These are phyloP conservation scores for Cataglyphis hispanica DNA, from an alignment of 1,140 invertebrate genomes.

Conservation along the genomic window DNA sequence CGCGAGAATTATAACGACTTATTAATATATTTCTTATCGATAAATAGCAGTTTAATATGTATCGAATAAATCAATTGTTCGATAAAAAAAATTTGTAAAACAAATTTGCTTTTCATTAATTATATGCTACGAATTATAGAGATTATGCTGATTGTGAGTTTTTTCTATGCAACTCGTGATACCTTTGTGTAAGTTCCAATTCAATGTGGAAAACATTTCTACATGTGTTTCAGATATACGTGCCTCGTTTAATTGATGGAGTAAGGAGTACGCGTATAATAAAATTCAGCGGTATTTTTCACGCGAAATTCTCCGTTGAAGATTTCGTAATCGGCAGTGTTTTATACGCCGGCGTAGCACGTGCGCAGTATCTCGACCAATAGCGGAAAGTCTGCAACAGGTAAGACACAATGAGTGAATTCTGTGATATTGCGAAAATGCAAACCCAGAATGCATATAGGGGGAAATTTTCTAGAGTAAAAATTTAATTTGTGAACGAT, in stretches of 20 bases:
- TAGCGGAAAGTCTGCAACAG: constrained; percentile 65
- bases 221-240: constrained; percentile 53
- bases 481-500: not conserved
- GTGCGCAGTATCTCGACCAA: constrained; percentile 64
- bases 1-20: not conserved
- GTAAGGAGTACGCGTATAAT: not conserved
- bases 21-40: not conserved
- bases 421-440: constrained; percentile 29
- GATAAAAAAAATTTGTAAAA: not conserved
- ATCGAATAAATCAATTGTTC: constrained; percentile 8
- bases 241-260: constrained; percentile 13
- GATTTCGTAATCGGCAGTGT: constrained; percentile 12
- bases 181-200: not conserved
- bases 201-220: constrained; percentile 22
- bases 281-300: constrained; percentile 31
- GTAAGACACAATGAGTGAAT: constrained; percentile 62
- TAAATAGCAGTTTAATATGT: not conserved
- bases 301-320: constrained; percentile 1
- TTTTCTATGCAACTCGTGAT: not conserved
- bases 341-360: constrained; percentile 53
- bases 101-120: not conserved
- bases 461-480: not conserved
- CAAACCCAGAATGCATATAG: not conserved
- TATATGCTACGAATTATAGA: not conserved
- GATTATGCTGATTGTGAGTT: not conserved